phyloP scores from a whole-genome alignment of 2,113 vertebrate species.

The Xiphophorus hellerii region DNA sequence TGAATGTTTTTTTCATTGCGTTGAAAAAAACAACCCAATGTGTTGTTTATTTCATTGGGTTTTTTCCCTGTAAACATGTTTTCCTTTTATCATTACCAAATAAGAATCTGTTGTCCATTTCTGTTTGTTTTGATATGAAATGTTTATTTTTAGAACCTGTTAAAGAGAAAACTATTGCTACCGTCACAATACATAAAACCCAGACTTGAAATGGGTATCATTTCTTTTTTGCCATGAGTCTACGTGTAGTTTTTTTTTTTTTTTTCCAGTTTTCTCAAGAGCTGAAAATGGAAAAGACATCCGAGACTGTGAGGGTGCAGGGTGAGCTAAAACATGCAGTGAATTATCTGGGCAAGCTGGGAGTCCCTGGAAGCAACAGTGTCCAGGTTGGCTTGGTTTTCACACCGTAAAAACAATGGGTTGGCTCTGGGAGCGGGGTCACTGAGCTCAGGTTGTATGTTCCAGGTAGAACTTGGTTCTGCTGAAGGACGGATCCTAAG shows the following conservation, averaged over 20 bases:
- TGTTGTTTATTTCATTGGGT: no score
- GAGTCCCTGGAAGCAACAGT: constrained; percentile 73
- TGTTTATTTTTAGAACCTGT: no score
- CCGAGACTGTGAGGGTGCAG: constrained; percentile 59
- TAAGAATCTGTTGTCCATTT: no score
- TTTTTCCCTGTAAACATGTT: no score
- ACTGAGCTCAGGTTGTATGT: constrained; percentile 1
- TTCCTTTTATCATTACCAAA: no score
- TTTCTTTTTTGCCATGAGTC: neutral
- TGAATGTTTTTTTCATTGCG: no score
- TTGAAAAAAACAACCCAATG: no score
- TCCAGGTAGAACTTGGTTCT: constrained; percentile 71
- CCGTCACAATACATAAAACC: no score
- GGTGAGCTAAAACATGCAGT: constrained; percentile 78
- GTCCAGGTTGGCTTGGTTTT: constrained; percentile 71
- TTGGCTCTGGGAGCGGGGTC: no score
- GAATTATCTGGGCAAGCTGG: constrained; percentile 65
- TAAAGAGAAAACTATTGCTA: no score
- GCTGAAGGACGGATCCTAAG: constrained; percentile 59
- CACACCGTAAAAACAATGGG: neutral
- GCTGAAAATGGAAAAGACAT: constrained; percentile 60
- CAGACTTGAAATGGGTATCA: no score
- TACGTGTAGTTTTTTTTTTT: neutral
- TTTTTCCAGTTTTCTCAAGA: constrained; percentile 77
- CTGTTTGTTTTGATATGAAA: no score